A percentile compares a stretch with the other conserved stretches of the same genome.
These are phyloP conservation scores for Girardia tigrina DNA, from an alignment of 2,888 invertebrate species.

Conservation along the genomic window DNA sequence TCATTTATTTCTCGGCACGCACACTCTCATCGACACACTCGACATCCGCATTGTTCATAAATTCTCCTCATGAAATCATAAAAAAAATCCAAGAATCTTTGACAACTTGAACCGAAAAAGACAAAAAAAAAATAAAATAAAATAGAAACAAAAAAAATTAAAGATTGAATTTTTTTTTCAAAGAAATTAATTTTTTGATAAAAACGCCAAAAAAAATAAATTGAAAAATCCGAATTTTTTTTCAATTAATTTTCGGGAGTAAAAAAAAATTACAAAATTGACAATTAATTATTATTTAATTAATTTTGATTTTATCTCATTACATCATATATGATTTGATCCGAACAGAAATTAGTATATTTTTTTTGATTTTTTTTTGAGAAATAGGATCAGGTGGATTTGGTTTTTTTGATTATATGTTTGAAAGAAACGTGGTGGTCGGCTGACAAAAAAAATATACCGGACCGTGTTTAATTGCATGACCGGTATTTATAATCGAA, in stretches of 20 bases:
- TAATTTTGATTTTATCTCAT: background rate
- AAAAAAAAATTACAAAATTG: too few species aligned
- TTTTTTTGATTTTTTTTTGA: background rate
- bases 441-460: background rate
- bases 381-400: conserved; percentile 19
- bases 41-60: conserved; percentile 12
- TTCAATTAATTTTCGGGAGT: background rate
- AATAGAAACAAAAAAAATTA: background rate
- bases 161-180: background rate
- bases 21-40: background rate
- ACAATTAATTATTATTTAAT: background rate
- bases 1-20: background rate
- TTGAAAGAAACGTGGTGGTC: background rate
- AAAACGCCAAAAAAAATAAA: background rate
- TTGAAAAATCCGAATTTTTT: background rate
- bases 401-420: background rate
- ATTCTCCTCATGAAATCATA: background rate
- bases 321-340: background rate
- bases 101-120: background rate
- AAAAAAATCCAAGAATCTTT: background rate
- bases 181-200: background rate
- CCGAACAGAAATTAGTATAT: background rate
- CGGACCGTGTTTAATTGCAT: background rate
- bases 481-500: conserved; percentile 23
- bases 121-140: background rate